Evolutionary conservation across 2,797 vertebrate species (phyloP), one percentile per base, ranked within the genome.

Genomic region (Bovichtus diacanthus): DNA sequence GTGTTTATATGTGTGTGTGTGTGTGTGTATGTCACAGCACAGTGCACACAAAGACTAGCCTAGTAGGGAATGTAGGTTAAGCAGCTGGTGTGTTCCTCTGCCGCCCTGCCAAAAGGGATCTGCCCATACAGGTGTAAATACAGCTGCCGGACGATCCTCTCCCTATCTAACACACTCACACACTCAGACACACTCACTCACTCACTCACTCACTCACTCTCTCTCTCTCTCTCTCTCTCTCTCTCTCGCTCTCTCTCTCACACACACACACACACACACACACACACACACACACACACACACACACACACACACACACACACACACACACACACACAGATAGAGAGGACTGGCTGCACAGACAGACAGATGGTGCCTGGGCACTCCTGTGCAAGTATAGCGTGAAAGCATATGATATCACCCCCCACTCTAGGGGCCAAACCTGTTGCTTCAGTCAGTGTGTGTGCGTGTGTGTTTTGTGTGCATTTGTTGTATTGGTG

Each of bases 71-170:
- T 82, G 46, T 85, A 94, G 91, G 94, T 91, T 91, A 92, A 92
- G 91, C 96, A 97, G 96, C 95, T 97, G 96, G 93, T 96, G 92
- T 94, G 92, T 94, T 92, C 94, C 85, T 89, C 80, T 87, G 83
- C 88, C 29, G 73, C 60, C 93, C 96, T 88, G 96, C 96, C 94
- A 97, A 90, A 83, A 93, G 96, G 94, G 94, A 96, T 95, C 92
- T 96, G 95, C 94, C 95, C 96, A 95, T 74, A 93, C 95, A 98
- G 96, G 95, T 98, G 96, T 96, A 96, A 97, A 96, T 95, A 95
- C 96, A 98, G 96, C 96, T 97, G 96, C 94, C 89, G 93, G 90
- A 90, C 92, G 88, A 94, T 88, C 91, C 54, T n/a, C 34, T 21
- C 54, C n/a, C n/a, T n/a, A n/a, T n/a, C n/a, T n/a, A n/a, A n/a